A percentile compares a stretch with the other conserved stretches of the same genome.
These are phyloP conservation scores for Paraplagusia blochii DNA, from an alignment of 2,113 vertebrate genomes.

Conservation along the genomic window DNA sequence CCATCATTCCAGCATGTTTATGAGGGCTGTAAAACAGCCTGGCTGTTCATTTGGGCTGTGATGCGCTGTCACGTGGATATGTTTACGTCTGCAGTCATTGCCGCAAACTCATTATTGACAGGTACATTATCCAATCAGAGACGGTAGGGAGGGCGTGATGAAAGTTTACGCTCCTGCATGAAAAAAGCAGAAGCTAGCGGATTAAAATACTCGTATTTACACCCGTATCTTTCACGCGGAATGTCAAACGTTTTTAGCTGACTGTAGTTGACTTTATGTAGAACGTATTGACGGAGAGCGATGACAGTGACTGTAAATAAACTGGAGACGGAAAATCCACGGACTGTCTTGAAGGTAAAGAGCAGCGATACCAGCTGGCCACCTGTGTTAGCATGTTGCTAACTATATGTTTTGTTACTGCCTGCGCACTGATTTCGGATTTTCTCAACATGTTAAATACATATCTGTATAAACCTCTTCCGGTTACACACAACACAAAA, in stretches of 20 bases:
- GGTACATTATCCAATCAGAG: constrained; percentile 30
- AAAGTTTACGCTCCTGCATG: constrained; percentile 39
- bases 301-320: constrained; percentile 39
- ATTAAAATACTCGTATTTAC: constrained; percentile 46
- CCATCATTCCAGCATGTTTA: too few species aligned
- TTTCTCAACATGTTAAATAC: background rate
- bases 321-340: constrained; percentile 26
- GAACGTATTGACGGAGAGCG: constrained; percentile 2
- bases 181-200: constrained; percentile 35
- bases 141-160: constrained; percentile 21
- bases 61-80: constrained; percentile 63
- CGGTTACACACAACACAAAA: background rate
- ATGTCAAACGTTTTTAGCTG: constrained; percentile 11
- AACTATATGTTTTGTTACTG: constrained; percentile 24
- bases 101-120: constrained; percentile 46
- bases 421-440: background rate
- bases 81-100: constrained; percentile 64
- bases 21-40: too few species aligned
- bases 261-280: background rate
- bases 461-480: background rate
- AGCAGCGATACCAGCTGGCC: constrained; percentile 27
- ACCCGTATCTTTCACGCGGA: constrained; percentile 11
- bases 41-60: too few species aligned
- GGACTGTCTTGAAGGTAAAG: constrained; percentile 63
- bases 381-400: constrained; percentile 41